Evolutionary conservation across 2,113 vertebrate species (phyloP).

Genomic region (Excalfactoria chinensis): DNA sequence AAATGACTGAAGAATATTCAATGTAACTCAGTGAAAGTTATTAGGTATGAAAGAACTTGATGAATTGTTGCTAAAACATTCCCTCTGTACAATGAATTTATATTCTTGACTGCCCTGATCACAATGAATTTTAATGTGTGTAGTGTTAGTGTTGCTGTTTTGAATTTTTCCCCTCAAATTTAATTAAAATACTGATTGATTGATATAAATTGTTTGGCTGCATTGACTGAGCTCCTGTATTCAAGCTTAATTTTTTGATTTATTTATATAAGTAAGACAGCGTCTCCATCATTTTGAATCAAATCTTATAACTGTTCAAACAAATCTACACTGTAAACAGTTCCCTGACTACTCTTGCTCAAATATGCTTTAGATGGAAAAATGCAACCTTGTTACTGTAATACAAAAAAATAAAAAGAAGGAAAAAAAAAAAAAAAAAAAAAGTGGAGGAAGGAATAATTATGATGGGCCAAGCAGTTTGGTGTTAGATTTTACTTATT

Average conservation of each 20-base stretch:
- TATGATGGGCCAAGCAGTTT: neutral
- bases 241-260: neutral
- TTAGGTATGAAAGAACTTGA: slow-evolving; percentile 46
- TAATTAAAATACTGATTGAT: slow-evolving; percentile 48
- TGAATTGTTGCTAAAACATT: slow-evolving; percentile 52
- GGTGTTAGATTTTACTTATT: neutral
- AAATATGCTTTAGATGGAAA: neutral
- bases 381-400: neutral
- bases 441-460: neutral
- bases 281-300: neutral
- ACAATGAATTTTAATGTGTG: slow-evolving; percentile 38
- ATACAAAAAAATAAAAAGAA: neutral
- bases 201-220: neutral
- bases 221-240: neutral
- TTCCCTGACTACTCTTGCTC: neutral
- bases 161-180: slow-evolving; percentile 41
- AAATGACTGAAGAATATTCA: slow-evolving; percentile 53
- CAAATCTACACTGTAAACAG: neutral
- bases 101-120: slow-evolving; percentile 42
- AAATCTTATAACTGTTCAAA: neutral
- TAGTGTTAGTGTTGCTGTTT: neutral
- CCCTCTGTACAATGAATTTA: slow-evolving; percentile 38
- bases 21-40: slow-evolving; percentile 3
- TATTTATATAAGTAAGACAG: neutral
- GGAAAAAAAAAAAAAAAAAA: neutral